Conservation (phyloP, 2,888 invertebrate genomes). For the Amblyjoppa fuscipennis region DNA sequence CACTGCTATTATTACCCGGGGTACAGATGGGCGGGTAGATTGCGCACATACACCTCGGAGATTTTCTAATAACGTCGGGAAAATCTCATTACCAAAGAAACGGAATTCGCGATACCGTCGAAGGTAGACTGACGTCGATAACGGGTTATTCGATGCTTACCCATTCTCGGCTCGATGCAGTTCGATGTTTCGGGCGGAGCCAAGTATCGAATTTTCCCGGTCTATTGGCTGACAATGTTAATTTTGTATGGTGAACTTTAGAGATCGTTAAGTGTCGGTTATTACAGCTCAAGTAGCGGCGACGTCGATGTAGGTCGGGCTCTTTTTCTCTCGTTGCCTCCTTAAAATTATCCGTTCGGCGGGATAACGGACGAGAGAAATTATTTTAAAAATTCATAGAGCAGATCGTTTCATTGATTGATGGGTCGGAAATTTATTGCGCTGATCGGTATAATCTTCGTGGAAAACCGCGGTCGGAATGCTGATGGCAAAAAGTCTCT, state of each 20-base stretch:
- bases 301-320: neutral
- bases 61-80: constrained; percentile 11
- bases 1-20: constrained; percentile 13
- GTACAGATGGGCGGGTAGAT: constrained; percentile 22
- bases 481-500: no score
- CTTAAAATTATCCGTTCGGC: no score
- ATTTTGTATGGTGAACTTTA: neutral
- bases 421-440: no score
- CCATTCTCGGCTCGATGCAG: neutral
- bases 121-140: constrained; percentile 10
- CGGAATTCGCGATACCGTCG: constrained; percentile 1
- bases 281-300: neutral
- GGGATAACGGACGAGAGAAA: no score
- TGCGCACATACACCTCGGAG: constrained; percentile 19
- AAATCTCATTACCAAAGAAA: constrained; percentile 25
- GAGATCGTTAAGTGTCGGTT: neutral
- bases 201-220: neutral
- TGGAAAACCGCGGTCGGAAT: no score
- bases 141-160: neutral
- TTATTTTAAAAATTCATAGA: no score
- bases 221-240: neutral
- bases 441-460: no score
- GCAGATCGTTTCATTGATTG: no score
- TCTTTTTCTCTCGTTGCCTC: neutral
- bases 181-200: neutral